Conservation (phyloP, 1,140 invertebrate species). For the Laupala kohalensis region DNA sequence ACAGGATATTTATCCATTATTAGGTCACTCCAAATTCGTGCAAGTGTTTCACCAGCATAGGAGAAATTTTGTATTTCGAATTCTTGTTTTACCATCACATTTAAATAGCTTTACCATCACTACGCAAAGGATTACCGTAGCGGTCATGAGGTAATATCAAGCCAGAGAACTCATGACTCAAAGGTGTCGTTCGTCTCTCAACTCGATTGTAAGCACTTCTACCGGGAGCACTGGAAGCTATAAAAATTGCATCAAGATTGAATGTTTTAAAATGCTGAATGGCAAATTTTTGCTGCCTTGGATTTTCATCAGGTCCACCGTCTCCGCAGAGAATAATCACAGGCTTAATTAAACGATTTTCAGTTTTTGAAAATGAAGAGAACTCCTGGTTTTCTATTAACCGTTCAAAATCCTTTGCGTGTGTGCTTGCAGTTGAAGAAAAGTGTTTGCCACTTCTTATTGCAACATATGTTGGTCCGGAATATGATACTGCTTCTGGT, state of each 20-base stretch:
- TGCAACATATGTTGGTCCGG: constrained; percentile 30
- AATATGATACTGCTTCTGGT: constrained; percentile 23
- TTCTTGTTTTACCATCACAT: no score
- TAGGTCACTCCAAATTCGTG: no score
- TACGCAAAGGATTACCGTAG: no score
- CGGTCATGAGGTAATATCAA: background rate
- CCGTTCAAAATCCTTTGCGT: constrained; percentile 10
- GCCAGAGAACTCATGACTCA: background rate
- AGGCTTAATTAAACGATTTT: constrained; percentile 24
- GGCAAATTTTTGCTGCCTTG: constrained; percentile 24
- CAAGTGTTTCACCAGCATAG: no score
- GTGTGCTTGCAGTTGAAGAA: background rate
- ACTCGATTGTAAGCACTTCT: constrained; percentile 25
- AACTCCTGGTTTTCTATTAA: constrained; percentile 19
- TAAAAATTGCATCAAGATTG: constrained; percentile 30
- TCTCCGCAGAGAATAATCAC: constrained; percentile 26
- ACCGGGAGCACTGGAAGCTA: constrained; percentile 30
- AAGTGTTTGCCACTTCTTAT: constrained; percentile 25
- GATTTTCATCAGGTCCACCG: constrained; percentile 31
- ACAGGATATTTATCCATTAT: no score
- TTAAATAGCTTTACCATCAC: no score
- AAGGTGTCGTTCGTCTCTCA: constrained; percentile 18
- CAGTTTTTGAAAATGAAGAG: constrained; percentile 19
- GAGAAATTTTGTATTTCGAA: no score
- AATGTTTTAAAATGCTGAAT: constrained; percentile 25